Conservation (phyloP, 2,888 invertebrate genomes). For the Argyresthia goedartella region DNA sequence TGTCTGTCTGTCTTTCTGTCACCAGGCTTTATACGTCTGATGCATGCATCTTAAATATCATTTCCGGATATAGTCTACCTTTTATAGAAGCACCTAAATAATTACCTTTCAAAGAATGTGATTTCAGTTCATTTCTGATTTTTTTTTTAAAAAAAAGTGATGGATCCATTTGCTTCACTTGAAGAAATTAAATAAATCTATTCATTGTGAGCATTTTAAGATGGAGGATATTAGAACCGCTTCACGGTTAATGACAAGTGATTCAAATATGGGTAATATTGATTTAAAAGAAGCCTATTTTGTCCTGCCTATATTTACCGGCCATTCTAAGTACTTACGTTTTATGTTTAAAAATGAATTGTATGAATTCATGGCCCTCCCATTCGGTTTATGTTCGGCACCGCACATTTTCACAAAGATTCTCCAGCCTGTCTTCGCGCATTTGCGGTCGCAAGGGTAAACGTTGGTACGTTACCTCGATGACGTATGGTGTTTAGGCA, state of each 20-base stretch:
- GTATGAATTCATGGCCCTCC: slow-evolving; percentile 15
- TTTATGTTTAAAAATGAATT: slow-evolving; percentile 8
- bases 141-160: too few species aligned
- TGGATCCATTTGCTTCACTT: slow-evolving; percentile 10
- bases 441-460: slow-evolving; percentile 1
- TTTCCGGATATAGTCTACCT: too few species aligned
- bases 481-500: not conserved
- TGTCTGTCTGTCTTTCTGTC: too few species aligned
- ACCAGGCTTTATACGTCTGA: too few species aligned
- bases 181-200: slow-evolving; percentile 12
- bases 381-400: slow-evolving; percentile 13
- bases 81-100: too few species aligned
- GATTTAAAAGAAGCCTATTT: slow-evolving; percentile 13
- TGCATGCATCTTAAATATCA: too few species aligned
- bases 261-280: slow-evolving; percentile 10
- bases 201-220: slow-evolving; percentile 7
- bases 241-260: slow-evolving; percentile 6
- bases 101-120: too few species aligned
- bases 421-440: slow-evolving; percentile 12
- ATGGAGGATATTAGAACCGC: slow-evolving; percentile 12
- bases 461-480: slow-evolving; percentile 4
- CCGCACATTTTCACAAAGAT: slow-evolving; percentile 17
- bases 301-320: slow-evolving; percentile 7
- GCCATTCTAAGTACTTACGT: slow-evolving; percentile 11
- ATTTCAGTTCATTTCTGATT: too few species aligned